Percentiles rank a stretch among this genome's conserved stretches.
Evolutionary conservation across 35 echinoderm and acorn worm genomes (phyloP).

Genomic region (Eucidaris tribuloides): DNA sequence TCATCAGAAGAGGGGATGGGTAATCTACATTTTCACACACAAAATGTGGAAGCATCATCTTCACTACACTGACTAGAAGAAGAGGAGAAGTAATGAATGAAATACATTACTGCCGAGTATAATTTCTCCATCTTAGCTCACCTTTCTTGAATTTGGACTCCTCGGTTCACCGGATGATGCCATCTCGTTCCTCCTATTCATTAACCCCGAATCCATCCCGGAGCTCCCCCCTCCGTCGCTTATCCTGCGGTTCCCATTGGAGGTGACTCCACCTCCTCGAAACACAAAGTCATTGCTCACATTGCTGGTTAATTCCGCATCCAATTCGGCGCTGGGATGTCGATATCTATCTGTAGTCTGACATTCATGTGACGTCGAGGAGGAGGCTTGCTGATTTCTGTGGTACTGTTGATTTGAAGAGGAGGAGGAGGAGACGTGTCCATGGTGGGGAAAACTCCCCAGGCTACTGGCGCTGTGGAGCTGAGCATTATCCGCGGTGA

Average conservation of each 20-base stretch:
- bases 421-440: neutral
- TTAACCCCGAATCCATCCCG: neutral
- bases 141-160: constrained; percentile 7
- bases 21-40: no score
- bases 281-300: constrained; percentile 19
- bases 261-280: constrained; percentile 8
- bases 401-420: constrained; percentile 10
- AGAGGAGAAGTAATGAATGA: no score
- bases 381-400: neutral
- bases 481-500: constrained; percentile 3
- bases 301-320: neutral
- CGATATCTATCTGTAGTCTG: constrained; percentile 1
- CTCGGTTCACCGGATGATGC: neutral
- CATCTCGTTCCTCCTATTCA: neutral
- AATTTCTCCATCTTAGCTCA: no score
- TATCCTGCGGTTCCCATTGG: constrained; percentile 11
- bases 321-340: neutral
- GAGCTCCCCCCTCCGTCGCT: neutral
- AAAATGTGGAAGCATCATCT: no score
- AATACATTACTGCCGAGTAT: no score
- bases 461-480: neutral
- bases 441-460: neutral
- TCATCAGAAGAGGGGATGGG: no score
- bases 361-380: neutral
- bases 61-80: no score